These are phyloP conservation scores for Boloria selene DNA, from an alignment of 2,888 invertebrate genomes.

Conservation along the genomic window DNA sequence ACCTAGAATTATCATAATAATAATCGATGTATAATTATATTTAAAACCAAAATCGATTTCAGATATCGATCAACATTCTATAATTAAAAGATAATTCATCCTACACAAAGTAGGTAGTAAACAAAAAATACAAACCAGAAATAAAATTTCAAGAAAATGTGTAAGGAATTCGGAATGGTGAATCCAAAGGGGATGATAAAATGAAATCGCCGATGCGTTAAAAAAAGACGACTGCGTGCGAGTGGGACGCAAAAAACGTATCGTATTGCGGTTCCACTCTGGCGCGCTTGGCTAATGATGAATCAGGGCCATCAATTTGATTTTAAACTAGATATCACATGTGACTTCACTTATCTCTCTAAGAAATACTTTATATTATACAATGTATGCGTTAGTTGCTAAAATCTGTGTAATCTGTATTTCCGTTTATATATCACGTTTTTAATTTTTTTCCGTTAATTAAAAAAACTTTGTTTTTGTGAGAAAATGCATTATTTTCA, in stretches of 20 bases:
- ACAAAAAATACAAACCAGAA: constrained; percentile 13
- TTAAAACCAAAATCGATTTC: not conserved
- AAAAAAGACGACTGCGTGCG: constrained; percentile 78
- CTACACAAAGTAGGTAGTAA: not conserved
- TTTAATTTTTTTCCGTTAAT: not conserved
- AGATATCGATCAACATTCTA: not conserved
- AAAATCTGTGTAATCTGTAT: not conserved
- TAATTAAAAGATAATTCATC: constrained; percentile 6
- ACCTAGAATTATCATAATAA: not conserved
- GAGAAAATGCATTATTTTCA: too few species aligned
- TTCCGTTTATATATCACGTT: too few species aligned
- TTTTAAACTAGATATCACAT: constrained; percentile 20
- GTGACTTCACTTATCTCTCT: constrained; percentile 14
- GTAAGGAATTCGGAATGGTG: constrained; percentile 76
- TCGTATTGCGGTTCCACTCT: constrained; percentile 79
- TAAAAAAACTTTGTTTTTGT: too few species aligned
- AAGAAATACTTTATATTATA: constrained; percentile 5
- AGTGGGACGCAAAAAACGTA: constrained; percentile 78
- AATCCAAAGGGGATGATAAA: constrained; percentile 78
- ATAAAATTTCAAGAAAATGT: constrained; percentile 58
- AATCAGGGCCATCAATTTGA: constrained; percentile 30
- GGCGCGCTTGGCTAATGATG: constrained; percentile 52
- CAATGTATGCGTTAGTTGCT: not conserved
- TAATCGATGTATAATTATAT: not conserved
- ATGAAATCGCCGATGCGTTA: constrained; percentile 80